phyloP scores from a whole-genome alignment of 2,113 vertebrate genomes.

The Asarcornis scutulata region DNA sequence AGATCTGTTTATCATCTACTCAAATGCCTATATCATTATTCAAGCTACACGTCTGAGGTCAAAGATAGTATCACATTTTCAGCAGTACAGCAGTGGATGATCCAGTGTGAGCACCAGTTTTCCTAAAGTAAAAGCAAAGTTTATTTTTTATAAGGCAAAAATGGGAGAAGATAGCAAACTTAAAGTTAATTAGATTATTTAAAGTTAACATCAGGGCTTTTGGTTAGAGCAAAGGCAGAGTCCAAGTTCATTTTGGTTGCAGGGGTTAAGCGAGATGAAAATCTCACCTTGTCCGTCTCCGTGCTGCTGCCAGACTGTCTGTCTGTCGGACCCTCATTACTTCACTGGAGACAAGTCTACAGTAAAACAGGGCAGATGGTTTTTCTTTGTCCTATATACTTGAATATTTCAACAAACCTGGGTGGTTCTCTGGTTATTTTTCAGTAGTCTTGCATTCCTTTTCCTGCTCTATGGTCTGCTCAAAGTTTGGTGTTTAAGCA shows the following conservation, averaged over 20 bases:
- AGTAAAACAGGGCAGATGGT: background rate
- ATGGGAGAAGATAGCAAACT: background rate
- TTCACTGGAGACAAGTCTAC: background rate
- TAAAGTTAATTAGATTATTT: background rate
- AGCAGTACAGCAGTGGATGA: background rate
- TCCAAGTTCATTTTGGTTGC: background rate
- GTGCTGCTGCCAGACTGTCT: background rate
- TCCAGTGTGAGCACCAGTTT: background rate
- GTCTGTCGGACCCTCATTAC: background rate
- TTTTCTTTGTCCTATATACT: background rate
- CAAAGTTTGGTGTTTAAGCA: background rate
- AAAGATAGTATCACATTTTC: background rate
- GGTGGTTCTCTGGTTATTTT: background rate
- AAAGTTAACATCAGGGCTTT: background rate
- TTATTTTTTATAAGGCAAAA: background rate
- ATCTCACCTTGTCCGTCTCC: rapidly evolving
- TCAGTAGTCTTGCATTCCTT: background rate
- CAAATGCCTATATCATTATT: background rate
- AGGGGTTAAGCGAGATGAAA: background rate
- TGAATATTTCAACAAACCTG: background rate
- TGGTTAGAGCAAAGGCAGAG: background rate
- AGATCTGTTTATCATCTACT: constrained; percentile 17
- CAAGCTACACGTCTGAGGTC: background rate
- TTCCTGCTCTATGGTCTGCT: background rate
- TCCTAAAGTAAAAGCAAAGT: background rate